Conservation (phyloP, 1,140 invertebrate species). For the Cyphomyrmex costatus region DNA sequence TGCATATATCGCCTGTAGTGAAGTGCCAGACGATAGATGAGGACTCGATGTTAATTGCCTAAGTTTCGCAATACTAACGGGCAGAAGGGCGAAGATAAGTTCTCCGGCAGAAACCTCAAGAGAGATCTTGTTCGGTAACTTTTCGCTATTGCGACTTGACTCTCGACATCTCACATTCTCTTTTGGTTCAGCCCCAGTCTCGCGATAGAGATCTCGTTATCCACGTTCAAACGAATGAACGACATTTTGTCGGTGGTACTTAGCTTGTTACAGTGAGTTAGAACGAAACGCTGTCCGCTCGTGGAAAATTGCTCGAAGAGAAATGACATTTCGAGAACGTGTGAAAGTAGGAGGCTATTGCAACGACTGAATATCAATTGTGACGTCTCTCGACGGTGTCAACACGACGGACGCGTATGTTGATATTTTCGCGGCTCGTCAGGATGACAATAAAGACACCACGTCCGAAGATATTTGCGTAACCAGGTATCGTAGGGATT, state of each 20-base stretch:
- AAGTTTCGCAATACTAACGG: slow-evolving; percentile 6
- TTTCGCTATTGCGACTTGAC: background rate
- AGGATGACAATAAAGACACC: slow-evolving; percentile 7
- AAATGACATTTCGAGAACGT: slow-evolving; percentile 10
- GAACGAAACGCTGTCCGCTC: background rate
- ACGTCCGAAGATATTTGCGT: slow-evolving; percentile 17
- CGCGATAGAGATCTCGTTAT: slow-evolving; percentile 9
- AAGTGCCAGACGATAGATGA: slow-evolving; percentile 12
- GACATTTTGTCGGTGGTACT: background rate
- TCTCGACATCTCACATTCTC: background rate
- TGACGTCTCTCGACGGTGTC: slow-evolving; percentile 38
- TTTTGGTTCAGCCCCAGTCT: too few relatives aligned
- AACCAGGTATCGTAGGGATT: slow-evolving; percentile 8
- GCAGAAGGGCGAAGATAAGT: background rate
- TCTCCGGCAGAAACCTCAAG: background rate
- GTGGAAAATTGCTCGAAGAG: background rate
- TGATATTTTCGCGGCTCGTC: slow-evolving; percentile 23
- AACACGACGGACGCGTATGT: background rate
- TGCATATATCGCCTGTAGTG: background rate
- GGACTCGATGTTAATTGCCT: slow-evolving; percentile 16
- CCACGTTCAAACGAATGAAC: background rate
- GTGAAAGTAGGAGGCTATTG: background rate
- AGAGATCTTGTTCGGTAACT: background rate
- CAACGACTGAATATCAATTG: background rate
- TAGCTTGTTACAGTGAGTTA: background rate